phyloP scores from a whole-genome alignment of 2,113 vertebrate species.

The Burhinus bistriatus region DNA sequence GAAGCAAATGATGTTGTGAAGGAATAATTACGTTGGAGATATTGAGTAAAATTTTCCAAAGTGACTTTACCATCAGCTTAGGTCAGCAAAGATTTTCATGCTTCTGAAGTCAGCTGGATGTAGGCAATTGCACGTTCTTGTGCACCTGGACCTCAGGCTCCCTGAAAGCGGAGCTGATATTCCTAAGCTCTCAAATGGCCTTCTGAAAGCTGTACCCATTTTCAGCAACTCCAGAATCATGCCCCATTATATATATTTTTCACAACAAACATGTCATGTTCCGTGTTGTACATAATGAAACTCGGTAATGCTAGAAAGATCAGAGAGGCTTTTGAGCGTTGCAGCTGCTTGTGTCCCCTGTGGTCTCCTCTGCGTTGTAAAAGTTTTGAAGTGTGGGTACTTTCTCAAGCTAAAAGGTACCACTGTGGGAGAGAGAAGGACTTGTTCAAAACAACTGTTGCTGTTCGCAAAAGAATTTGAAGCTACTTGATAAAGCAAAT shows the following conservation, averaged over 20 bases:
- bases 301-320: neutral
- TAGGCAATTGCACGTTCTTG: neutral
- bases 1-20: neutral
- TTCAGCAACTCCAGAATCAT: neutral
- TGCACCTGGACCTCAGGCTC: neutral
- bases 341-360: neutral
- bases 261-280: neutral
- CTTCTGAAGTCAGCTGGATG: neutral
- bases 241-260: neutral
- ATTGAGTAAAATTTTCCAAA: neutral
- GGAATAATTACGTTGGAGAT: neutral
- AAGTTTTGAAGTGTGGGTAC: neutral
- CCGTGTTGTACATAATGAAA: neutral
- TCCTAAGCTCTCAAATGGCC: neutral
- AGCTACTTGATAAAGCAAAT: neutral
- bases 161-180: neutral
- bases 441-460: constrained; percentile 23
- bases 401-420: neutral
- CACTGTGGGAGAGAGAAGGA: neutral
- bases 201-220: neutral
- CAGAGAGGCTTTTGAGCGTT: neutral
- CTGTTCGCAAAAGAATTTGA: neutral
- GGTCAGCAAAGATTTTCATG: neutral
- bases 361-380: neutral
- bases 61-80: neutral